phyloP scores from a whole-genome alignment of 2,113 vertebrate species.

The Delphinus delphis region DNA sequence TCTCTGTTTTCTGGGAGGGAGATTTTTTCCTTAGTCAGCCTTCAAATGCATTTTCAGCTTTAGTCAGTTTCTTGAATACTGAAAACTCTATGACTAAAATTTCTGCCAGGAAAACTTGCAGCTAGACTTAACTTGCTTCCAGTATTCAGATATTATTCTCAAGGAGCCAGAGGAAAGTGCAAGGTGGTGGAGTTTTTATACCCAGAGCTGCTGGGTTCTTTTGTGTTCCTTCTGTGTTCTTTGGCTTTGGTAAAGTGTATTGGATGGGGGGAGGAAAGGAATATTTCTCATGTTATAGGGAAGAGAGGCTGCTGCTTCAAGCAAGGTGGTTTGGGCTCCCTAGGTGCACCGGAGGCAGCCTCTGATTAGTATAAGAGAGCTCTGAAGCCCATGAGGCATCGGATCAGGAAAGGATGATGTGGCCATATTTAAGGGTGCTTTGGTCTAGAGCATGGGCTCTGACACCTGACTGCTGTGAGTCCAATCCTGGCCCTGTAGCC shows the following conservation, averaged over 20 bases:
- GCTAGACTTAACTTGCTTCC: neutral
- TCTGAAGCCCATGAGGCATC: neutral
- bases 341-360: neutral
- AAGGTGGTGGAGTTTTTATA: neutral
- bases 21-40: neutral
- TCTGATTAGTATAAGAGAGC: neutral
- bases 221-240: neutral
- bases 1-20: neutral
- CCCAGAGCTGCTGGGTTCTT: neutral
- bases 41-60: slow-evolving; percentile 23
- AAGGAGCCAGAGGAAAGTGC: neutral
- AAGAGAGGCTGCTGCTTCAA: neutral
- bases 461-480: neutral
- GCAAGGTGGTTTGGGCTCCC: neutral
- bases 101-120: neutral
- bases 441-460: neutral
- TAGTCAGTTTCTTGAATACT: neutral
- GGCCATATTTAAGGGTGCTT: neutral
- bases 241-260: neutral
- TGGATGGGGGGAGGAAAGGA: neutral
- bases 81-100: neutral
- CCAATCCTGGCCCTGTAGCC: neutral
- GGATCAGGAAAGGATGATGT: neutral
- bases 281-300: neutral
- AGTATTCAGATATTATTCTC: neutral